Evolutionary conservation across 2,888 invertebrate species (phyloP).

Genomic region (Leptinotarsa peninsularis): DNA sequence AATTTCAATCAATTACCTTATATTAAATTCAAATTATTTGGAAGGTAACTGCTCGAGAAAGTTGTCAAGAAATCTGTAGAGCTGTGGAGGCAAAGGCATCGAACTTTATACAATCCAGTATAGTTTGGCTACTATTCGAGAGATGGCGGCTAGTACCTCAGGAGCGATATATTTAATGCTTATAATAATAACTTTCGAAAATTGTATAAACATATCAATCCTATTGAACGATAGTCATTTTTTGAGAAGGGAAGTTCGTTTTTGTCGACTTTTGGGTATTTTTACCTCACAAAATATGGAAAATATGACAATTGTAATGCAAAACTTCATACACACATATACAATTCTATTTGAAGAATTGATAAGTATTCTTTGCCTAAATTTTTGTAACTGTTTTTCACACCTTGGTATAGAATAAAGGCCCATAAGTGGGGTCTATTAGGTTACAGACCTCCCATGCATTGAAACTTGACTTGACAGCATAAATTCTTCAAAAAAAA

Average conservation of each 20-base stretch:
- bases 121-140: background rate
- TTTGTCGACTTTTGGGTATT: too few species aligned
- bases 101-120: background rate
- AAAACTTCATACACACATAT: too few species aligned
- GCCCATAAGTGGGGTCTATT: too few species aligned
- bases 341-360: too few species aligned
- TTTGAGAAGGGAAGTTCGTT: background rate
- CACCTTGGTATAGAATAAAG: too few species aligned
- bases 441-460: too few species aligned
- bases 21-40: slow-evolving; percentile 47
- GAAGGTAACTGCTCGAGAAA: slow-evolving; percentile 32
- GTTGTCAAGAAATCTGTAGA: background rate
- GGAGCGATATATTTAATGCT: background rate
- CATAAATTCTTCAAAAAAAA: too few species aligned
- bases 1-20: slow-evolving; percentile 64
- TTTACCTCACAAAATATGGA: too few species aligned
- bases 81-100: background rate
- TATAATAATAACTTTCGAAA: background rate
- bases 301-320: too few species aligned
- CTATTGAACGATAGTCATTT: background rate
- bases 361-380: too few species aligned
- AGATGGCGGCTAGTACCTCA: background rate
- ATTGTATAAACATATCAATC: background rate
- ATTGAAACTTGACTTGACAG: too few species aligned
- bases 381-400: too few species aligned